Conservation (phyloP, 2,113 vertebrate genomes). For the Oxyura jamaicensis region DNA sequence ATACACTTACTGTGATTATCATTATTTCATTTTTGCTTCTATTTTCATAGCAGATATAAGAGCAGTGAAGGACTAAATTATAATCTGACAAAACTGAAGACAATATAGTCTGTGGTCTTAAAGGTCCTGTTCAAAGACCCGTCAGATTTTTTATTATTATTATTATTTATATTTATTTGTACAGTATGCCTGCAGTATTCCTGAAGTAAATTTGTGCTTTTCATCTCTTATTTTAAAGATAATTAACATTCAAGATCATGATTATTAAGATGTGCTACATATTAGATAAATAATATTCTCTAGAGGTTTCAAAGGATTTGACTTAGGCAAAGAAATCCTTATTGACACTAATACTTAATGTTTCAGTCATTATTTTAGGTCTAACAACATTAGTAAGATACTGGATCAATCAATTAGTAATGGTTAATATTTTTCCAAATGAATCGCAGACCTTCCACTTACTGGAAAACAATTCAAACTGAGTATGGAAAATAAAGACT, state of each 20-base stretch:
- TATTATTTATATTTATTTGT: no score
- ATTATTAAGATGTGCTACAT: background rate
- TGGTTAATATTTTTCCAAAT: background rate
- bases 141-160: background rate
- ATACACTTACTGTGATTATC: background rate
- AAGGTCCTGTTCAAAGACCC: background rate
- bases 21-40: background rate
- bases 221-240: background rate
- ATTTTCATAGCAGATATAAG: background rate
- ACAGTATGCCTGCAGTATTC: accelerated
- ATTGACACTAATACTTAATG: background rate
- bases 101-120: no score
- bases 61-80: background rate
- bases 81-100: background rate
- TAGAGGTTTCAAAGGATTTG: background rate
- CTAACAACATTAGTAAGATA: background rate
- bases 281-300: background rate
- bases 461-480: background rate
- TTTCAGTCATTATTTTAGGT: background rate
- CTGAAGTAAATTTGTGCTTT: background rate
- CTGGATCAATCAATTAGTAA: background rate
- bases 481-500: background rate
- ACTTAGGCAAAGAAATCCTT: background rate
- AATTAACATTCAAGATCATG: background rate
- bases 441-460: background rate